Conservation (phyloP, 2,888 invertebrate species). For the Acleris emargana region DNA sequence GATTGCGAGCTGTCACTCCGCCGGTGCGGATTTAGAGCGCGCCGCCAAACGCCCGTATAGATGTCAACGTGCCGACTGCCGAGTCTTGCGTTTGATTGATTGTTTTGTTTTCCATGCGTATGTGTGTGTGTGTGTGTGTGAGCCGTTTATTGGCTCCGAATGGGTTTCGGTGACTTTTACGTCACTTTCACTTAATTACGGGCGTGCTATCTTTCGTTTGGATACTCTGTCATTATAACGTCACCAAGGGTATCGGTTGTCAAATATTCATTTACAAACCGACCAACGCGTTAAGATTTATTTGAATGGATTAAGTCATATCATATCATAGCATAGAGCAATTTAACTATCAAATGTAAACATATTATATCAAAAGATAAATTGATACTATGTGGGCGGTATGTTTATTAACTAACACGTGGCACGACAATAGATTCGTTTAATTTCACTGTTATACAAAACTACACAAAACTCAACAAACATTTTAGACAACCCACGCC, state of each 20-base stretch:
- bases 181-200: slow-evolving; percentile 24
- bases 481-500: background rate
- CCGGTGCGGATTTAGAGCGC: slow-evolving; percentile 51
- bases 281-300: slow-evolving; percentile 2
- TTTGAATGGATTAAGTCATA: slow-evolving; percentile 16
- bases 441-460: slow-evolving; percentile 10
- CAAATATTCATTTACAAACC: background rate
- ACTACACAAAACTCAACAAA: background rate
- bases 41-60: slow-evolving; percentile 51
- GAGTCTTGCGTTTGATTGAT: slow-evolving; percentile 40
- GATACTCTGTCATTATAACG: background rate
- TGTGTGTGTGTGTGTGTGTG: slow-evolving; percentile 31
- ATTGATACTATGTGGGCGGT: slow-evolving; percentile 20
- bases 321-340: too few species aligned
- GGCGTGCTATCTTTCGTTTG: slow-evolving; percentile 1
- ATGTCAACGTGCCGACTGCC: slow-evolving; percentile 49
- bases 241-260: background rate
- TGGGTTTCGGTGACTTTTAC: slow-evolving; percentile 11
- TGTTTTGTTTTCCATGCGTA: slow-evolving; percentile 38
- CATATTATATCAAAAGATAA: slow-evolving; percentile 16
- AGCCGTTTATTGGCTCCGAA: slow-evolving; percentile 16
- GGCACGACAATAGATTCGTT: slow-evolving; percentile 20
- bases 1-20: slow-evolving; percentile 76
- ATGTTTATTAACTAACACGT: slow-evolving; percentile 27
- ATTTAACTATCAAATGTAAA: slow-evolving; percentile 13